A percentile compares a stretch with the other conserved stretches of the same genome.
Conservation (phyloP, 2,113 vertebrate genomes). For the Chauna torquata region DNA sequence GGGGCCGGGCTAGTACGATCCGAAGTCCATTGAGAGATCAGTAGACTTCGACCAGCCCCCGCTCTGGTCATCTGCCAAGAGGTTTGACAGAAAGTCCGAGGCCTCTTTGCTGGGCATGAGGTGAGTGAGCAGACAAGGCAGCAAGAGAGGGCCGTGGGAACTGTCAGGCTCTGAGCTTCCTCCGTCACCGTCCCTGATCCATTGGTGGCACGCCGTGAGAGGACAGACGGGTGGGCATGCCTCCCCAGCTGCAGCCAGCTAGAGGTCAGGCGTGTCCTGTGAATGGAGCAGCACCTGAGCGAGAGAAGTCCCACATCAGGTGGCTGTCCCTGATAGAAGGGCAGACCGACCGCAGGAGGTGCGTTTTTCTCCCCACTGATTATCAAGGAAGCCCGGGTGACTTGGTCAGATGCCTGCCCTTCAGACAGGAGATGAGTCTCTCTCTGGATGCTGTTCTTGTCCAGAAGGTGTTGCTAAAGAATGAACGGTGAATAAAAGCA, state of each 20-base stretch:
- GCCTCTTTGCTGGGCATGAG: slow-evolving; percentile 35
- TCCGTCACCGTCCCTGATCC: background rate
- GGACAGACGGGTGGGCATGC: too few species aligned
- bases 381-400: background rate
- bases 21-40: slow-evolving; percentile 4
- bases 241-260: background rate
- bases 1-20: slow-evolving; percentile 67
- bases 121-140: slow-evolving; percentile 6
- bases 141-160: background rate
- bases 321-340: background rate
- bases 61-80: slow-evolving; percentile 71
- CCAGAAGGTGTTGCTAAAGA: background rate
- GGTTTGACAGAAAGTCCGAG: slow-evolving; percentile 15
- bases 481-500: background rate
- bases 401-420: background rate
- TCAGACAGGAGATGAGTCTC: too few species aligned
- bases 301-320: background rate
- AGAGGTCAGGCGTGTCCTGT: background rate
- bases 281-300: background rate
- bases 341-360: background rate
- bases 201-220: background rate
- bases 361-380: background rate
- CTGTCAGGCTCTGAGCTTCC: background rate
- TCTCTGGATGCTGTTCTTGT: background rate
- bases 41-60: slow-evolving; percentile 32